phyloP scores from a whole-genome alignment of 1,140 invertebrate species.

The Homalodisca vitripennis region DNA sequence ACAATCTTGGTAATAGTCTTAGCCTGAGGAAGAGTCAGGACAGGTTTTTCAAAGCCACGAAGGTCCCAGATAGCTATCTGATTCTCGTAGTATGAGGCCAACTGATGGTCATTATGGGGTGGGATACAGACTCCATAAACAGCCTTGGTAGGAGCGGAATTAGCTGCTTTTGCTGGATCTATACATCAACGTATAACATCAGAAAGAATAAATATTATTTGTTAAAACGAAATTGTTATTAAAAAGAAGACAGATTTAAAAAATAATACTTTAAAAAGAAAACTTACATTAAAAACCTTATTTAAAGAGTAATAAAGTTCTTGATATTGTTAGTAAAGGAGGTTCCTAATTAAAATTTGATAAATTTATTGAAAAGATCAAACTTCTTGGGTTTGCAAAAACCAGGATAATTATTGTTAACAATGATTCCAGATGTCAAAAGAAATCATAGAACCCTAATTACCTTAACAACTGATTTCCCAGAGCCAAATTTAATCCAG shows the following conservation, averaged over 20 bases:
- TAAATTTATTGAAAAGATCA: no score
- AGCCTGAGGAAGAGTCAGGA: slow-evolving; percentile 67
- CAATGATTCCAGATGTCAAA: no score
- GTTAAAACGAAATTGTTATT: slow-evolving; percentile 38
- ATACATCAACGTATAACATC: no score
- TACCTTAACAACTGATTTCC: no score
- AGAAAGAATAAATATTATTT: background rate
- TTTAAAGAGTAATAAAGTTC: no score
- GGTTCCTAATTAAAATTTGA: no score
- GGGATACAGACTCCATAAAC: slow-evolving; percentile 80
- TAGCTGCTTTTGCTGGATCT: slow-evolving; percentile 72
- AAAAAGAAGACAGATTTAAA: background rate
- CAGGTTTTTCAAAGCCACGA: slow-evolving; percentile 81
- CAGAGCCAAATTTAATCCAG: no score
- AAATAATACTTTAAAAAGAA: background rate
- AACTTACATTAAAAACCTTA: no score
- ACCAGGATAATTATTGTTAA: no score
- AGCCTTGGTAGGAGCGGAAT: slow-evolving; percentile 74
- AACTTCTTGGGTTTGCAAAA: no score
- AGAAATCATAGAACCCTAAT: no score
- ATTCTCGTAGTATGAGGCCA: slow-evolving; percentile 82
- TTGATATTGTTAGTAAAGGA: no score
- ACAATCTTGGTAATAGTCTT: slow-evolving; percentile 71
- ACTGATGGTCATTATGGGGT: slow-evolving; percentile 69
- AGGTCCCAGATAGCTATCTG: slow-evolving; percentile 85